phyloP scores from a whole-genome alignment of 2,888 invertebrate genomes.

The Agrotis segetum region DNA sequence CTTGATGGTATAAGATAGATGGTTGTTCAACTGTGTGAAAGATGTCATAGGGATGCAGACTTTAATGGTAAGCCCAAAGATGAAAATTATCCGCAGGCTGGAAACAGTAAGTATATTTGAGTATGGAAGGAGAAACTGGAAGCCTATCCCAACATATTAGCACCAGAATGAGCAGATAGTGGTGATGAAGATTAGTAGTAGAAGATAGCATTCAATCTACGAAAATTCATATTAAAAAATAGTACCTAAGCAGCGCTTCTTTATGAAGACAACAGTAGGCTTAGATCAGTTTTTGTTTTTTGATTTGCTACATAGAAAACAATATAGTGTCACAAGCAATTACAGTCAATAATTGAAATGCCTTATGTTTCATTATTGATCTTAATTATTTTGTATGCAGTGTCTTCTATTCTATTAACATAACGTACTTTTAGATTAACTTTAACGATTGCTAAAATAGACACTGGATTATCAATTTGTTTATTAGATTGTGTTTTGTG shows the following conservation, averaged over 20 bases:
- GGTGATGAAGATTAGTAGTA: neutral
- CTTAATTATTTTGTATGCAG: neutral
- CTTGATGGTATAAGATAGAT: constrained; percentile 14
- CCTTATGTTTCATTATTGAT: neutral
- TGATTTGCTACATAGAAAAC: neutral
- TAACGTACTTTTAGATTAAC: neutral
- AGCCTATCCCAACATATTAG: neutral
- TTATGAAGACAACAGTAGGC: no score
- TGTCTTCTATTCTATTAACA: neutral
- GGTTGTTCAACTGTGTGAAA: constrained; percentile 34
- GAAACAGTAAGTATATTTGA: neutral
- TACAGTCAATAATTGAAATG: neutral
- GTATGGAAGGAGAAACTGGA: neutral
- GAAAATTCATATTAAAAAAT: neutral
- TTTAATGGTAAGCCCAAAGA: neutral
- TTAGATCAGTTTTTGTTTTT: no score
- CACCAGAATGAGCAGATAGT: neutral
- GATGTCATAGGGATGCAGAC: neutral
- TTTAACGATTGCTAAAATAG: neutral
- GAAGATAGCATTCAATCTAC: neutral
- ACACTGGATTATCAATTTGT: neutral
- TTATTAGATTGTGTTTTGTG: neutral
- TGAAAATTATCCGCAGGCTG: neutral
- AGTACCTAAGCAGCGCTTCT: no score
- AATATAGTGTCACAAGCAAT: neutral